Conservation (phyloP, 2,797 vertebrate species). For the Sebastolobus alascanus region DNA sequence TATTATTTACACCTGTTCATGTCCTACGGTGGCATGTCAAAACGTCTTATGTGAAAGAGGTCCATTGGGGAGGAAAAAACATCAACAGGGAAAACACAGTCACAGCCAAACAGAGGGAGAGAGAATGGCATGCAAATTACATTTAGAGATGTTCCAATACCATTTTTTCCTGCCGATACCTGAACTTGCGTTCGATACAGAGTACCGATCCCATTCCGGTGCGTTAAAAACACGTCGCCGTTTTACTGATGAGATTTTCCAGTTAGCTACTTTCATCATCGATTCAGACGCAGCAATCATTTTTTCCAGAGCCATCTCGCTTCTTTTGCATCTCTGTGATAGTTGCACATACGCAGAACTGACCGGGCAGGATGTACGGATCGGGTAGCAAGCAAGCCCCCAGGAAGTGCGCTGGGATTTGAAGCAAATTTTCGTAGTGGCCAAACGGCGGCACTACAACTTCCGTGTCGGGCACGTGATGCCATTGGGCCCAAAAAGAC, state of each 20-base stretch:
- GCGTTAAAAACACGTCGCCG: neutral
- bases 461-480: no score
- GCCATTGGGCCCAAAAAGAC: no score
- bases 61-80: neutral
- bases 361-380: no score
- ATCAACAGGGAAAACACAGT: conserved; percentile 12
- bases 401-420: no score
- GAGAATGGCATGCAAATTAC: neutral
- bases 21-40: neutral
- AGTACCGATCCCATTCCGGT: neutral
- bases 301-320: no score
- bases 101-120: conserved; percentile 5
- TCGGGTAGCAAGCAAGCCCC: no score
- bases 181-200: neutral
- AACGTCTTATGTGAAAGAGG: conserved; percentile 2
- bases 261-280: neutral
- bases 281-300: no score
- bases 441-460: no score
- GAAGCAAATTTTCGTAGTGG: no score
- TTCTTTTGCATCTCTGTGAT: no score
- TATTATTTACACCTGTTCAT: neutral
- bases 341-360: no score
- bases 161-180: neutral
- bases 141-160: neutral
- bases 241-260: neutral